Conservation (phyloP, 1,140 invertebrate species). For the Zaprionus capensis region DNA sequence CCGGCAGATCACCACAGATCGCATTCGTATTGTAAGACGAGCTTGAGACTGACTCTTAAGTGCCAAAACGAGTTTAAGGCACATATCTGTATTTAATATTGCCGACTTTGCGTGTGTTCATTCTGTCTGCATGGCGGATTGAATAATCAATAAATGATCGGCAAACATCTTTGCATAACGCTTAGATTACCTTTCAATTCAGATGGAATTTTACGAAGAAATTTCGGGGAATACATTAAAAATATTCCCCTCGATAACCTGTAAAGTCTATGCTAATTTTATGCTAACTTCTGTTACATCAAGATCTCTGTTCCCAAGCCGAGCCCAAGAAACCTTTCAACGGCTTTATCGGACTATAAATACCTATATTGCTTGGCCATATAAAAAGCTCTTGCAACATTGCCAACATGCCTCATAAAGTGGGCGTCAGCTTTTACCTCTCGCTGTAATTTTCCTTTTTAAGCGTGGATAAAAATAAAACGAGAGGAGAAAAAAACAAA, state of each 20-base stretch:
- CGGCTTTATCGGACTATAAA: not conserved
- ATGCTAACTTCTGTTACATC: not conserved
- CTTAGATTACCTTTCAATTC: conserved; percentile 9
- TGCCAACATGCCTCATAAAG: conserved; percentile 10
- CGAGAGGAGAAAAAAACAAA: conserved; percentile 29
- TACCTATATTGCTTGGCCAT: conserved; percentile 1
- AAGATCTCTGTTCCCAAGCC: not conserved
- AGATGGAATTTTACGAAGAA: conserved; percentile 1
- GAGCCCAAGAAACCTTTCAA: not conserved
- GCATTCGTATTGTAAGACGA: conserved; percentile 34
- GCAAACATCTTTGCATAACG: conserved; percentile 12
- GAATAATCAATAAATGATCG: conserved; percentile 17
- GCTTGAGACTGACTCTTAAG: conserved; percentile 18
- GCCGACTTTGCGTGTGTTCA: not conserved
- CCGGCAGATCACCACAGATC: conserved; percentile 5
- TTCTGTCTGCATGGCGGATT: conserved; percentile 3
- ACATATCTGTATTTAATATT: conserved; percentile 17
- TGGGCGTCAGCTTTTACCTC: conserved; percentile 45
- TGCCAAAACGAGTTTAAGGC: conserved; percentile 55
- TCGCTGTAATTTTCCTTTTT: conserved; percentile 40
- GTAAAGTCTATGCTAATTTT: not conserved
- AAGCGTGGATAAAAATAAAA: conserved; percentile 1
- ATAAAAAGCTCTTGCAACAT: conserved; percentile 22
- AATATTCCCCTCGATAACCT: not conserved
- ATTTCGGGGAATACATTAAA: not conserved